Evolutionary conservation across 2,113 vertebrate genomes (phyloP), one percentile per base, ranked within the genome.

Genomic region (Gymnorhina tibicen): DNA sequence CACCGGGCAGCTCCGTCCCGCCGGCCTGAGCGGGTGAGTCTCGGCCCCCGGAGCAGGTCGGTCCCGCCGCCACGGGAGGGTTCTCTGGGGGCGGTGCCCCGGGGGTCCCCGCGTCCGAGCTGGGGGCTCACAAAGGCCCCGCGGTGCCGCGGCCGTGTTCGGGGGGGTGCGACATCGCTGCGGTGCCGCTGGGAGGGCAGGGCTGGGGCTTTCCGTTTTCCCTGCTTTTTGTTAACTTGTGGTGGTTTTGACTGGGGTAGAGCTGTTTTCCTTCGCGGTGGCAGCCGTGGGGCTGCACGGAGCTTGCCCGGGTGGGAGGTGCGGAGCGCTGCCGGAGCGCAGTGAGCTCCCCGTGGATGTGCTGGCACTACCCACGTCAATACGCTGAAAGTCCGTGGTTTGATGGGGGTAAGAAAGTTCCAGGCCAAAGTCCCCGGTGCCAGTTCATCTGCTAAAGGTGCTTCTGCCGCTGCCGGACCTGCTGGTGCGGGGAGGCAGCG

Each of bases 401-500:
- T 8, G 42, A 1, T 12, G 21, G 26, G 42, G 27, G 3, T 18
- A 1, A 18, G 14, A 20, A 12, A 26, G 66, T 37, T 7, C 2
- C 10, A 2, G 62, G 77, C 32, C 72, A 1, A 10, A 41, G 33
- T 63, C 50, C 28, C 35, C 3, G 9, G 10, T 23, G 53, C 37
- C 0, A 1, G 2, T 18, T 7, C 13, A 0, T 24, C 15, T 26
- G 42, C 7, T 20, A 0, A 13, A 10, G 56, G 35, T 8, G 5
- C 30, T 26, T 9, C 53, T 47, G 11, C 27, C 39, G 0, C 12
- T 16, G 37, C 17, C 56, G 2, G 1, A 5, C 0, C 28, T 3
- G 30, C 44, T 13, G 53, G 17, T 4, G 53, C 76, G 11, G 49
- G 37, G 17, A 22, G 24, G 59, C 74, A 5, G 58, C 62, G 63